Evolutionary conservation across 2,888 invertebrate species (phyloP).

Genomic region (Athetis lepigone): DNA sequence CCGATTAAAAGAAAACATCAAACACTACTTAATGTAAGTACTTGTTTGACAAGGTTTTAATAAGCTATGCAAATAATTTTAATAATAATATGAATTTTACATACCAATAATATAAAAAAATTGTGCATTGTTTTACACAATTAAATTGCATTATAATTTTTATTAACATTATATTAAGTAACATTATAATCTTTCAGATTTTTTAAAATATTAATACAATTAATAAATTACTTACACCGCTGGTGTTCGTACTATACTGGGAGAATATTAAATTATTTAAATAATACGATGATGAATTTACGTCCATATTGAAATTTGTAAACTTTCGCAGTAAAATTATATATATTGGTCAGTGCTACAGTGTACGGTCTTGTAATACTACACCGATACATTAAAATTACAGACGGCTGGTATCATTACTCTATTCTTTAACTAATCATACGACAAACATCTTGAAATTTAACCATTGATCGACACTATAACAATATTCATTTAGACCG

Average conservation of each 20-base stretch:
- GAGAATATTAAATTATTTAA: constrained; percentile 21
- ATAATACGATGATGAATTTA: constrained; percentile 33
- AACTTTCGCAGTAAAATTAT: constrained; percentile 27
- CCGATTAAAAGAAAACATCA: constrained; percentile 57
- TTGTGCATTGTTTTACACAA: constrained; percentile 74
- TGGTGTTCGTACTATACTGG: constrained; percentile 38
- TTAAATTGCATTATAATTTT: constrained; percentile 65
- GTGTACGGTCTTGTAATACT: constrained; percentile 29
- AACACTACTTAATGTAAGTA: constrained; percentile 78
- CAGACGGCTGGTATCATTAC: constrained; percentile 27
- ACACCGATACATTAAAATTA: constrained; percentile 21
- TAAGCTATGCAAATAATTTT: constrained; percentile 61
- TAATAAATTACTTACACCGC: constrained; percentile 52
- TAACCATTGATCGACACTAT: constrained; percentile 1
- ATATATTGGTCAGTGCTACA: constrained; percentile 46
- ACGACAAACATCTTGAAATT: constrained; percentile 2
- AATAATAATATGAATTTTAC: constrained; percentile 40
- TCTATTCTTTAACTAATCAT: constrained; percentile 18
- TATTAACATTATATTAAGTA: constrained; percentile 63
- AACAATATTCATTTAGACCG: constrained; percentile 33
- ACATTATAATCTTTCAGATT: constrained; percentile 69
- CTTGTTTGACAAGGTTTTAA: constrained; percentile 70
- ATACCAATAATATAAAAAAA: constrained; percentile 64
- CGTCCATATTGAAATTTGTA: constrained; percentile 35
- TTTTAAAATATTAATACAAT: constrained; percentile 59